phyloP scores from a whole-genome alignment of 64 coral and sea anemone species.

The Montipora capricornis region DNA sequence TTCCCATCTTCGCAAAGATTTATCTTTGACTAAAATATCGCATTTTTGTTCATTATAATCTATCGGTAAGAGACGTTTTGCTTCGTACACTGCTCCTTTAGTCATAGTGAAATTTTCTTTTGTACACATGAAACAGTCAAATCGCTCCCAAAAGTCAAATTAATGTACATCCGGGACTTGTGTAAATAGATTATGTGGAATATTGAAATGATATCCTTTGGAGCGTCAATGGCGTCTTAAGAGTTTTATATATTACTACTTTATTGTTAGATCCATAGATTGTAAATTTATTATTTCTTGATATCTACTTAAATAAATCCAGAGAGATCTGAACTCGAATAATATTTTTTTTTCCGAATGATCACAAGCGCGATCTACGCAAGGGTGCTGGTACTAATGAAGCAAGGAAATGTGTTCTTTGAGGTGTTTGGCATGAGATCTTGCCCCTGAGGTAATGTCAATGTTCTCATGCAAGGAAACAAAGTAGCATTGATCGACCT shows the following conservation, averaged over 20 bases:
- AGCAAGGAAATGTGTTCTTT: no score
- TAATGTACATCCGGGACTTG: conserved; percentile 31
- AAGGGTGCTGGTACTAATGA: no score
- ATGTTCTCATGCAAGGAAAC: not conserved
- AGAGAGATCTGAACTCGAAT: conserved; percentile 4
- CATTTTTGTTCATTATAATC: not conserved
- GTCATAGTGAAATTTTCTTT: not conserved
- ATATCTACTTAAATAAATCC: conserved; percentile 47
- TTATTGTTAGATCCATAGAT: conserved; percentile 42
- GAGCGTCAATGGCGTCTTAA: not conserved
- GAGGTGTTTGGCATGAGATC: not conserved
- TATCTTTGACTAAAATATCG: no score
- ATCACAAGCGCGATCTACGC: no score
- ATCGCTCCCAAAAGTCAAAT: not conserved
- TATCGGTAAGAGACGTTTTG: not conserved
- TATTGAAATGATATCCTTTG: conserved; percentile 1
- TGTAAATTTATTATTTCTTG: conserved; percentile 50
- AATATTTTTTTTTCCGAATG: not conserved
- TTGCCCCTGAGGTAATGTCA: not conserved
- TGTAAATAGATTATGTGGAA: conserved; percentile 24
- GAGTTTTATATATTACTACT: conserved; percentile 22
- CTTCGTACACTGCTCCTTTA: no score
- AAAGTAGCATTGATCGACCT: not conserved
- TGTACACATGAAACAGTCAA: not conserved
- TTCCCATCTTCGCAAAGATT: not conserved